Conservation (phyloP, 1,140 invertebrate genomes). For the Stegodyphus mimosarum region DNA sequence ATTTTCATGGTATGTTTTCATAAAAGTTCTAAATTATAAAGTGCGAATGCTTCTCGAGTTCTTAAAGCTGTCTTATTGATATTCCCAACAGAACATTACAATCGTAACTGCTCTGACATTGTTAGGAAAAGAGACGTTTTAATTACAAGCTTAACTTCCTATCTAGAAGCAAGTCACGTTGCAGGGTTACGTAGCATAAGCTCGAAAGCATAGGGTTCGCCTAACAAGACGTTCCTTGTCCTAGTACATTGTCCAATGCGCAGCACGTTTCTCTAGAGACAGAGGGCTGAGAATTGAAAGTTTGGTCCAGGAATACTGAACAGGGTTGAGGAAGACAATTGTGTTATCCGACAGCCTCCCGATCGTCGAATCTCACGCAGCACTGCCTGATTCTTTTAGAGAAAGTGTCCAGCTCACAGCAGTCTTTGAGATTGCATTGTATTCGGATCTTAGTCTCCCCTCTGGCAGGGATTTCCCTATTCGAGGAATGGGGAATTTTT, state of each 20-base stretch:
- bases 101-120: conserved; percentile 26
- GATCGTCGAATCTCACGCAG: conserved; percentile 34
- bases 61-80: not conserved
- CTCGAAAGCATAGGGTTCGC: not conserved
- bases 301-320: conserved; percentile 39
- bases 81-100: conserved; percentile 13
- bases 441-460: not conserved
- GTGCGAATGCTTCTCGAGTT: too few species aligned
- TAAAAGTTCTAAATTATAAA: too few species aligned
- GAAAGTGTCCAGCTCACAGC: conserved; percentile 22
- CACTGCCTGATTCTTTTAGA: conserved; percentile 43
- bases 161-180: conserved; percentile 23
- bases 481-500: not conserved
- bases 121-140: conserved; percentile 40
- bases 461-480: conserved; percentile 4
- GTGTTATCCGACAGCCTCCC: conserved; percentile 21
- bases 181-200: not conserved
- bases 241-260: not conserved
- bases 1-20: too few species aligned
- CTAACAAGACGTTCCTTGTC: conserved; percentile 5
- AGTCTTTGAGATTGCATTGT: conserved; percentile 23
- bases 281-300: conserved; percentile 34
- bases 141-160: conserved; percentile 22
- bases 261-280: conserved; percentile 30
- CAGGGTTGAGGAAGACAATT: conserved; percentile 28